phyloP scores from a whole-genome alignment of 2,113 vertebrate species.

The Craseonycteris thonglongyai region DNA sequence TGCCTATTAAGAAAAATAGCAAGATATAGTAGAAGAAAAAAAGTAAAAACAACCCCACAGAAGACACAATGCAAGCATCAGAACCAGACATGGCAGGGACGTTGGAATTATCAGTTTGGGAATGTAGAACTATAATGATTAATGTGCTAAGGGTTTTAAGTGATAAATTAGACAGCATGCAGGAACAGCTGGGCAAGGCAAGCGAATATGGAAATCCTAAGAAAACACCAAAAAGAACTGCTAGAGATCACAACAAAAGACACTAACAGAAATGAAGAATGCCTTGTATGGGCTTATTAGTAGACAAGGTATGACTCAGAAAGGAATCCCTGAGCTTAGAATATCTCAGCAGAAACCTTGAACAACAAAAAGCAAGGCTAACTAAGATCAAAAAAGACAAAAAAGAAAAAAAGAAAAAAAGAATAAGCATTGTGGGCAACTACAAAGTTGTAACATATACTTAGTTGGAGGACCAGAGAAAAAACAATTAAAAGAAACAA shows the following conservation, averaged over 20 bases:
- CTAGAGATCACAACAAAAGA: not conserved
- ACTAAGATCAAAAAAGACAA: not conserved
- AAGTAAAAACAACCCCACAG: not conserved
- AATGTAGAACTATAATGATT: not conserved
- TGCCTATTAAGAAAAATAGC: not conserved
- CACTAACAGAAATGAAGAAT: not conserved
- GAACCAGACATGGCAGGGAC: not conserved
- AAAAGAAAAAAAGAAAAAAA: no score
- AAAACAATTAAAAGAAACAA: not conserved
- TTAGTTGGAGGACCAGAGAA: not conserved
- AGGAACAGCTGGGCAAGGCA: not conserved
- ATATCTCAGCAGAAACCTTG: not conserved
- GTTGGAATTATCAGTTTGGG: not conserved
- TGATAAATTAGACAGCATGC: not conserved
- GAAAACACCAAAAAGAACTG: not conserved
- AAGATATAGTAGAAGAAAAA: not conserved
- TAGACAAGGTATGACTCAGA: not conserved
- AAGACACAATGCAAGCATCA: not conserved
- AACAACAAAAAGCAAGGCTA: not conserved
- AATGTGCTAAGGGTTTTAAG: not conserved
- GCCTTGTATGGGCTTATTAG: not conserved
- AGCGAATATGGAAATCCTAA: not conserved
- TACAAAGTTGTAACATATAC: not conserved
- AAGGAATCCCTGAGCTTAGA: not conserved
- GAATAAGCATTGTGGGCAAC: not conserved